These are phyloP conservation scores for Byasa hedistus DNA, from an alignment of 2,888 invertebrate species.

Conservation along the genomic window DNA sequence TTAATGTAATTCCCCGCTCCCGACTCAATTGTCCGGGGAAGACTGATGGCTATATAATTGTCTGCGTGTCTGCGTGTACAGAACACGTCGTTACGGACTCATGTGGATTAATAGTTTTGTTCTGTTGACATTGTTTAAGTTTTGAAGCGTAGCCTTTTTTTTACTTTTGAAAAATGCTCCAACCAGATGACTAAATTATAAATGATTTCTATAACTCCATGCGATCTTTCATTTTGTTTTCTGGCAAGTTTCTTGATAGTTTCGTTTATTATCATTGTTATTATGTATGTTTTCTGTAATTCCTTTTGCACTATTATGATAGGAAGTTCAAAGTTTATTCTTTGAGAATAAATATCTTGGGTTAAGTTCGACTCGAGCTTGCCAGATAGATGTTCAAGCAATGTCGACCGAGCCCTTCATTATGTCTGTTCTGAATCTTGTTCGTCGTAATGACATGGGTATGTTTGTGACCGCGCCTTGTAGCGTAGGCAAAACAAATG, in stretches of 20 bases:
- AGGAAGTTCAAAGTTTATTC: too few relatives aligned
- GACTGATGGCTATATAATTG: conserved; percentile 48
- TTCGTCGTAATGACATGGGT: conserved; percentile 50
- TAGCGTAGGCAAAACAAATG: conserved; percentile 37
- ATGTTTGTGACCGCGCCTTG: conserved; percentile 48
- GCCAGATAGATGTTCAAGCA: neutral
- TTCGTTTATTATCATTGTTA: too few relatives aligned
- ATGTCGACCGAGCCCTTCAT: conserved; percentile 20
- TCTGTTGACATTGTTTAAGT: conserved; percentile 1
- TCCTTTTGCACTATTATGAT: too few relatives aligned
- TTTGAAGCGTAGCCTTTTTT: too few relatives aligned
- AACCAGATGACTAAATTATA: too few relatives aligned
- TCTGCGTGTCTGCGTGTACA: conserved; percentile 15
- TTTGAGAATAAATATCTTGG: too few relatives aligned
- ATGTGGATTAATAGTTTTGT: conserved; percentile 24
- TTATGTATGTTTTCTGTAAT: too few relatives aligned
- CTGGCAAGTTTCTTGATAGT: too few relatives aligned
- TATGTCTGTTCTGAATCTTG: conserved; percentile 36
- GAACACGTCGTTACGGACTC: conserved; percentile 31
- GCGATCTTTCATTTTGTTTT: too few relatives aligned
- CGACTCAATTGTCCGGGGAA: conserved; percentile 42
- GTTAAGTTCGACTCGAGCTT: neutral
- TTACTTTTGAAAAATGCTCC: too few relatives aligned
- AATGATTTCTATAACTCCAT: too few relatives aligned
- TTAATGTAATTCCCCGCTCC: conserved; percentile 31